A percentile compares a stretch with the other conserved stretches of the same genome.
Evolutionary conservation across 2,113 vertebrate species (phyloP).

Genomic region (Climacteris rufus): DNA sequence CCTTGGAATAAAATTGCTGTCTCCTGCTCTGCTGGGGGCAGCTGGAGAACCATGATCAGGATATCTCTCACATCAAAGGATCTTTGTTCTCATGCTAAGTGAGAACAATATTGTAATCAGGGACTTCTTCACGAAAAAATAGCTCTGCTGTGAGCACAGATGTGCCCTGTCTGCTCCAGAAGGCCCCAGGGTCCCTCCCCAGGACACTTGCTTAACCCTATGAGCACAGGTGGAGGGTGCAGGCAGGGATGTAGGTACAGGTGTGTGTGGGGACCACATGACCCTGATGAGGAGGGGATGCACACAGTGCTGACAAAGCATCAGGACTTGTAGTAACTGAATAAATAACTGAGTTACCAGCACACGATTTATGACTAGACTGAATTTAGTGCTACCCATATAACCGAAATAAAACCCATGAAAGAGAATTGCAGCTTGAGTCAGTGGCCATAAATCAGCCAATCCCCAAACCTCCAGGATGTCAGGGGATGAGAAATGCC

Average conservation of each 20-base stretch:
- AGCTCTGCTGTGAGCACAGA: neutral
- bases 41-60: neutral
- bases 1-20: neutral
- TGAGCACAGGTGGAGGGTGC: neutral
- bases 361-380: neutral
- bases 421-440: constrained; percentile 1
- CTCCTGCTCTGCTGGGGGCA: neutral
- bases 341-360: neutral
- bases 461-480: neutral
- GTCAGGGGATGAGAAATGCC: neutral
- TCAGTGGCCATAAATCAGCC: neutral
- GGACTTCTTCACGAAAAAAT: neutral
- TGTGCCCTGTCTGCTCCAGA: neutral
- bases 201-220: neutral
- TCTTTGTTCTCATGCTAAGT: neutral
- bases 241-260: neutral
- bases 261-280: rapidly evolving
- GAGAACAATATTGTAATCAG: neutral
- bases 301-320: neutral
- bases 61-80: neutral
- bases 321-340: neutral
- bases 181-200: rapidly evolving
- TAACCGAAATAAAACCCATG: neutral
- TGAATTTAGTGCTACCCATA: neutral
- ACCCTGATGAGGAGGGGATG: neutral